Conservation (phyloP, 2,113 vertebrate genomes). For the Scortum barcoo region DNA sequence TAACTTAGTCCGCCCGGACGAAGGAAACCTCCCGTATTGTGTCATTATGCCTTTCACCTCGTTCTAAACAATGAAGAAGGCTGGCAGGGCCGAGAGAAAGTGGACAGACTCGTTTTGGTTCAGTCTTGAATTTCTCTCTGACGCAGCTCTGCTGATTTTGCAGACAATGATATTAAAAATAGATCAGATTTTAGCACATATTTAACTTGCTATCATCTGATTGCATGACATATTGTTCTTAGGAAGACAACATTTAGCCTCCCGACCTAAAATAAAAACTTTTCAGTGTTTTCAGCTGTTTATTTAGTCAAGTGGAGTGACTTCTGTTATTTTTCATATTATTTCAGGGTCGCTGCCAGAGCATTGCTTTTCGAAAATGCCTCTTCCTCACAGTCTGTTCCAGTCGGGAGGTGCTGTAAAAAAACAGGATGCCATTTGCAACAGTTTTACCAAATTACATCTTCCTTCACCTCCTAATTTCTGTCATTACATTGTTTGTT, state of each 20-base stretch:
- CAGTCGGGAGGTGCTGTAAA: slow-evolving; percentile 85
- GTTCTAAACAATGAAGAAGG: slow-evolving; percentile 51
- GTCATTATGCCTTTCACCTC: slow-evolving; percentile 48
- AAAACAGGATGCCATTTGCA: neutral
- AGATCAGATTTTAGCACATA: neutral
- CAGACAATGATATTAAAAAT: neutral
- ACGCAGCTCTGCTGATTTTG: slow-evolving; percentile 12
- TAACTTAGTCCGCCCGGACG: slow-evolving; percentile 21
- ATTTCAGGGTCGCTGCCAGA: slow-evolving; percentile 91
- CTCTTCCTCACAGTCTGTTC: slow-evolving; percentile 80
- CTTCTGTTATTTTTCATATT: neutral
- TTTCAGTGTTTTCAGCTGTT: neutral
- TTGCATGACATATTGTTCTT: neutral
- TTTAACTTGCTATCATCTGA: neutral
- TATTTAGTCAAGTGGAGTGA: neutral
- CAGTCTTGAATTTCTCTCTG: neutral
- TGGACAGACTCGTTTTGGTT: slow-evolving; percentile 14
- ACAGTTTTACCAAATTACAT: neutral
- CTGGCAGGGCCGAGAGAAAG: neutral
- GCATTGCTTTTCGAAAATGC: slow-evolving; percentile 91
- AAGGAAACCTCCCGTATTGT: slow-evolving; percentile 70
- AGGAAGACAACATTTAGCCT: neutral
- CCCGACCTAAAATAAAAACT: neutral
- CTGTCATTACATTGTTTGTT: neutral
- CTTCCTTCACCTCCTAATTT: neutral